Evolutionary conservation across 1,140 invertebrate species (phyloP).

Genomic region (Drosophila arawakana): DNA sequence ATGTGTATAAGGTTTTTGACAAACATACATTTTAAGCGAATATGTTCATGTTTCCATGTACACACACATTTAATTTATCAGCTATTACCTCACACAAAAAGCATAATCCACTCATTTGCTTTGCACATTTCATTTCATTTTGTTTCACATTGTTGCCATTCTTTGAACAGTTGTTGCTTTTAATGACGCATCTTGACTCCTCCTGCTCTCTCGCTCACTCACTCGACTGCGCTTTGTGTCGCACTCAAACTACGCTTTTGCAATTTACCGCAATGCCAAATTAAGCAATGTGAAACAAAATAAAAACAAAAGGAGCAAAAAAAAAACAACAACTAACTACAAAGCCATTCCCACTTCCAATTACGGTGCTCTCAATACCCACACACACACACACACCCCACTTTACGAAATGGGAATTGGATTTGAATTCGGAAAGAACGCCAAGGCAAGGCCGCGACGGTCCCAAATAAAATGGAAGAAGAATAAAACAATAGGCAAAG

Average conservation of each 20-base stretch:
- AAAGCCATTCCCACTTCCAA: conserved; percentile 32
- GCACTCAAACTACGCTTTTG: not conserved
- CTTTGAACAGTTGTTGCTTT: conserved; percentile 28
- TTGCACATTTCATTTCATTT: conserved; percentile 21
- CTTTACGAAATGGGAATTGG: conserved; percentile 24
- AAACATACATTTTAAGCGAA: too few relatives aligned
- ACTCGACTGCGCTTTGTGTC: not conserved
- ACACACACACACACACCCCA: conserved; percentile 1
- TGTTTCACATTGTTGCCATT: conserved; percentile 32
- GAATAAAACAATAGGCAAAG: conserved; percentile 5
- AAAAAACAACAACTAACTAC: conserved; percentile 3
- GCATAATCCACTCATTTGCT: conserved; percentile 27
- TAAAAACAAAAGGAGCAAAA: conserved; percentile 14
- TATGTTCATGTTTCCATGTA: not conserved
- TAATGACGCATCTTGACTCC: conserved; percentile 36
- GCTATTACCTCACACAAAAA: conserved; percentile 21
- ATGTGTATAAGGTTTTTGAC: too few relatives aligned
- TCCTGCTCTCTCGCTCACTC: conserved; percentile 5
- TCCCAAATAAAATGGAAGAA: conserved; percentile 11
- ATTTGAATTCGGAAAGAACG: conserved; percentile 38
- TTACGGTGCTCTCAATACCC: conserved; percentile 14
- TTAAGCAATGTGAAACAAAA: conserved; percentile 29
- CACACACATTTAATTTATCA: conserved; percentile 14
- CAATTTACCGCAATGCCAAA: conserved; percentile 21
- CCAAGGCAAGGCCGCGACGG: conserved; percentile 33